Evolutionary conservation across 2,113 vertebrate genomes (phyloP).

Genomic region (Pipra filicauda): DNA sequence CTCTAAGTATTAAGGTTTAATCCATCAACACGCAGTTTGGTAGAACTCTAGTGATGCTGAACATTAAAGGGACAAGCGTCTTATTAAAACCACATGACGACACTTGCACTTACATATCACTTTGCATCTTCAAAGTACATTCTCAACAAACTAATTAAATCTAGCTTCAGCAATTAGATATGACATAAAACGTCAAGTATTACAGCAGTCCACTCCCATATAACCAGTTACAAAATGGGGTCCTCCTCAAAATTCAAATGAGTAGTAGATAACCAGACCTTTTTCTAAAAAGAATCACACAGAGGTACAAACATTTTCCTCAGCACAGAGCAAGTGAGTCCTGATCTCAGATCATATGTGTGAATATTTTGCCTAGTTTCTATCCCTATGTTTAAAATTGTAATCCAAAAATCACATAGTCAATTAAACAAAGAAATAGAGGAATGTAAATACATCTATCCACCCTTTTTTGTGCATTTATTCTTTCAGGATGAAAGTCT

Average conservation of each 20-base stretch:
- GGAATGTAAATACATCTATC: constrained; percentile 20
- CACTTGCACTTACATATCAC: constrained; percentile 8
- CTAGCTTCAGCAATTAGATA: constrained; percentile 43
- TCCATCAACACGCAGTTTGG: background rate
- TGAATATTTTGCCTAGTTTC: background rate
- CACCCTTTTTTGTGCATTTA: background rate
- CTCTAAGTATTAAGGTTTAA: background rate
- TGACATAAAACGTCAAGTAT: background rate
- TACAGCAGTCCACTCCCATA: constrained; percentile 29
- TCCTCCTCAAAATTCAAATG: constrained; percentile 40
- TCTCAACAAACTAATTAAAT: constrained; percentile 45
- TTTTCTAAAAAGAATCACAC: background rate
- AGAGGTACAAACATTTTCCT: background rate
- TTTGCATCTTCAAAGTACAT: constrained; percentile 22
- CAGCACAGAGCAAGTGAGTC: background rate
- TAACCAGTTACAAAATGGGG: constrained; percentile 20
- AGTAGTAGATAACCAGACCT: background rate
- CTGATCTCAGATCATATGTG: background rate
- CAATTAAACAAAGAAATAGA: background rate
- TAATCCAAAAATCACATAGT: constrained; percentile 1
- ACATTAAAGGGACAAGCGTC: constrained; percentile 6
- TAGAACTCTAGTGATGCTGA: background rate
- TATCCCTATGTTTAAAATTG: background rate
- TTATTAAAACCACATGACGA: constrained; percentile 39
- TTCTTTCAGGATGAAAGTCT: constrained; percentile 41